Evolutionary conservation across 1,140 invertebrate genomes (phyloP).

Genomic region (Halictus rubicundus): DNA sequence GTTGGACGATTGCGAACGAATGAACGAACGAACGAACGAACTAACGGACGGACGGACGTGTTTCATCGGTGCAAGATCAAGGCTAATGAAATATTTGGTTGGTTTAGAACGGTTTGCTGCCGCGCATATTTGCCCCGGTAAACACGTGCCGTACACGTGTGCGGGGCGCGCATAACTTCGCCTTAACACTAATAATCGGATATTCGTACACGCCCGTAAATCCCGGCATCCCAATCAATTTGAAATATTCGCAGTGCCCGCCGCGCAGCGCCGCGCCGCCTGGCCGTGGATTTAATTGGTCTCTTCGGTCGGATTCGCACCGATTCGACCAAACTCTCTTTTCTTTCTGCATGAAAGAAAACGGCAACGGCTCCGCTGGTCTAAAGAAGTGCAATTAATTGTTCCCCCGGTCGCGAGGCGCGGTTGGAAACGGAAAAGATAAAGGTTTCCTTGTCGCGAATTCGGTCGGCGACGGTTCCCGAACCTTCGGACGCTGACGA

Average conservation of each 20-base stretch:
- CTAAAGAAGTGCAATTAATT: no score
- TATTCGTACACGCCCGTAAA: conserved; percentile 20
- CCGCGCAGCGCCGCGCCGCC: no score
- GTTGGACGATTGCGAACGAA: conserved; percentile 30
- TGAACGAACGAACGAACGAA: conserved; percentile 23
- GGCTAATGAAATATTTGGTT: conserved; percentile 58
- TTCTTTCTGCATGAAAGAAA: background rate
- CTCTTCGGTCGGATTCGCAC: background rate
- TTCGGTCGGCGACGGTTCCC: background rate
- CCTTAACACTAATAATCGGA: conserved; percentile 56
- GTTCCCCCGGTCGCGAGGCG: no score
- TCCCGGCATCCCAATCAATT: conserved; percentile 45
- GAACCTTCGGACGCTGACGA: background rate
- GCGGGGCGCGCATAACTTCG: conserved; percentile 52
- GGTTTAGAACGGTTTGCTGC: conserved; percentile 25
- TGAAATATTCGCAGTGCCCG: conserved; percentile 41
- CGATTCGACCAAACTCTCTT: no score
- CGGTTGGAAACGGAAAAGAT: no score
- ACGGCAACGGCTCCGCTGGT: no score
- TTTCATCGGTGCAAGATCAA: conserved; percentile 55
- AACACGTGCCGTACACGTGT: conserved; percentile 26
- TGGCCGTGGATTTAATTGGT: background rate
- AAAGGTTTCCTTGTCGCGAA: background rate
- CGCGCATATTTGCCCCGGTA: conserved; percentile 51
- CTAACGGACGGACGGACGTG: conserved; percentile 21